Evolutionary conservation across 2,888 invertebrate genomes (phyloP), one percentile per base, ranked within the genome.

Genomic region (Folsomia candida): DNA sequence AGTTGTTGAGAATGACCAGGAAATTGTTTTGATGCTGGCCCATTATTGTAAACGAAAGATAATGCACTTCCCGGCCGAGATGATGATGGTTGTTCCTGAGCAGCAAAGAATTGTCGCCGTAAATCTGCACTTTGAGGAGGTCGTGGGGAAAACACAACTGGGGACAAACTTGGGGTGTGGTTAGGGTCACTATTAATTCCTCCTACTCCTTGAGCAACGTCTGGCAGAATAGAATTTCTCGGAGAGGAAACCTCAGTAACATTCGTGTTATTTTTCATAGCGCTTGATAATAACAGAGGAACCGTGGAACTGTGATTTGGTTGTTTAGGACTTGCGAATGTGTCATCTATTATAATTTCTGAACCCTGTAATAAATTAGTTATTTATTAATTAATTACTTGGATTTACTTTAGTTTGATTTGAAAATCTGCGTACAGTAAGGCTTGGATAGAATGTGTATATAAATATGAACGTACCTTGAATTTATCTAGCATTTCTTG

Each of bases 401-500:
- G n/a, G n/a, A n/a, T n/a, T n/a, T 47, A 47, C 47, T 11, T 47
- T 47, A 11, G 47, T 47, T 9, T 47, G 18, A 11, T 47, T 11
- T 47, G 18, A 47, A 47, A 47, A 47, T 47, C 47, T 47, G 18
- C 18, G 47, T 47, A 18, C 47, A 11, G 47, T 47, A 47, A 11
- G 9, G 18, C 47, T 11, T 47, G 47, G 9, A 47, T 47, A 47
- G 9, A n/a, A n/a, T 47, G 18, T 11, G 9, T 47, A 47, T 11
- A 47, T 18, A 47, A 59, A 3, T 59, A 59, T 14, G 4, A 2
- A 25, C 47, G 14, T 28, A 68, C 68, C 63, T 62, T 63, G 25
- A 68, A 68, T 57, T 68, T 68, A 18, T 68, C 25, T 27, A 68
- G 24, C 11, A 57, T 57, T 57, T 68, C 57, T 20, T 63, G 20